These are phyloP conservation scores for Eolophus roseicapilla DNA, from an alignment of 2,113 vertebrate species.

Conservation along the genomic window DNA sequence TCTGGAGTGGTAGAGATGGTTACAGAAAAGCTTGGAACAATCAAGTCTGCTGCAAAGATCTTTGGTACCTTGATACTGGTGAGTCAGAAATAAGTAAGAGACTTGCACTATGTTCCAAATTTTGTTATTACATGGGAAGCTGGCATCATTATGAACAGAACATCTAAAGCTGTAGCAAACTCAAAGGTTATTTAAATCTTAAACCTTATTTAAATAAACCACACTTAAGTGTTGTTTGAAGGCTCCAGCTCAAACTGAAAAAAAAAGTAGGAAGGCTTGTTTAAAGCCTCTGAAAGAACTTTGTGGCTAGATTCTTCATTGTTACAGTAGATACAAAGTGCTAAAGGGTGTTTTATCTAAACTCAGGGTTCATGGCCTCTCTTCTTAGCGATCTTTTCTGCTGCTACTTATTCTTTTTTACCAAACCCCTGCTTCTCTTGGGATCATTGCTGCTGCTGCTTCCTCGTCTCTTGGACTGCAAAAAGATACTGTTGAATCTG, in stretches of 20 bases:
- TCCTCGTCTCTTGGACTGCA: not conserved
- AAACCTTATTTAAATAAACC: not conserved
- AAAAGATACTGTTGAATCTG: not conserved
- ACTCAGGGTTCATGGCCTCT: not conserved
- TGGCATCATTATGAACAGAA: not conserved
- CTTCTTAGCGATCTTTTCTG: not conserved
- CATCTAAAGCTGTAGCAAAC: not conserved
- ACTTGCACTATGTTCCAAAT: not conserved
- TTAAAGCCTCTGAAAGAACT: not conserved
- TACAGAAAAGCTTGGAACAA: constrained; percentile 93
- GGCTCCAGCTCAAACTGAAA: not conserved
- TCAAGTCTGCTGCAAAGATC: constrained; percentile 98
- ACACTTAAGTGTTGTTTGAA: not conserved
- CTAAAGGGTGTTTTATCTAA: not conserved
- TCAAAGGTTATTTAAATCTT: not conserved
- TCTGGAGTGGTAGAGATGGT: constrained; percentile 97
- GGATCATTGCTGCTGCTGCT: constrained; percentile 29
- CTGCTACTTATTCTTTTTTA: not conserved
- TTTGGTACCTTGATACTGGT: constrained; percentile 99
- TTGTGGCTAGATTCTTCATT: not conserved
- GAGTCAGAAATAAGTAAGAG: constrained; percentile 63
- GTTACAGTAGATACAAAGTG: not conserved
- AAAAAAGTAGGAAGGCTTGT: not conserved
- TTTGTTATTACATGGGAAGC: not conserved
- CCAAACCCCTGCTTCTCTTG: not conserved